Evolutionary conservation across 2,113 vertebrate species (phyloP).

Genomic region (Etheostoma cragini): DNA sequence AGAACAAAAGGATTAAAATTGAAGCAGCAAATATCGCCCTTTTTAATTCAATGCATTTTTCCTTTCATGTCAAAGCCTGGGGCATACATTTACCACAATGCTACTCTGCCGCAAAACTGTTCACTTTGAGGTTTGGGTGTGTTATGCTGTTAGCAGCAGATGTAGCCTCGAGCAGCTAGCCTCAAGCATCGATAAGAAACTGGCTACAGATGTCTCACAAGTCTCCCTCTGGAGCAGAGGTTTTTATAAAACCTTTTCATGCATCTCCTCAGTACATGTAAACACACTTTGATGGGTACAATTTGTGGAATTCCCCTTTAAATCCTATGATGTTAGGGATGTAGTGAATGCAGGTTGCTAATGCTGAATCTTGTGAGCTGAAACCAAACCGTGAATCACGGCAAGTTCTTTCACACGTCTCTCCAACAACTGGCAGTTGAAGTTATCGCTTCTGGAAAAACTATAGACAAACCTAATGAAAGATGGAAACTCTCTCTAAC

Average conservation of each 20-base stretch:
- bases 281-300: slow-evolving; percentile 5
- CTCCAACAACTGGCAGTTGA: slow-evolving; percentile 12
- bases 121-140: neutral
- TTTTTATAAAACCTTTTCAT: neutral
- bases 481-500: slow-evolving; percentile 35
- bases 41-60: neutral
- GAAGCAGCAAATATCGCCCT: neutral
- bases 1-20: neutral
- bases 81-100: neutral
- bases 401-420: neutral
- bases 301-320: neutral
- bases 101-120: neutral
- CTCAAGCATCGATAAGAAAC: neutral
- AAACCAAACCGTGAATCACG: slow-evolving; percentile 8
- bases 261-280: neutral
- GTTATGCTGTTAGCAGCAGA: neutral
- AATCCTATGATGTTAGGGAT: slow-evolving; percentile 20
- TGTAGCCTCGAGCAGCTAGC: neutral
- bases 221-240: neutral
- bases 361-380: slow-evolving; percentile 3
- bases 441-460: slow-evolving; percentile 38
- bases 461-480: slow-evolving; percentile 24
- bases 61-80: neutral
- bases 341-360: neutral
- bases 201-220: neutral